Conservation (phyloP, 2,888 invertebrate species). For the Caenorhabditis parvicauda region DNA sequence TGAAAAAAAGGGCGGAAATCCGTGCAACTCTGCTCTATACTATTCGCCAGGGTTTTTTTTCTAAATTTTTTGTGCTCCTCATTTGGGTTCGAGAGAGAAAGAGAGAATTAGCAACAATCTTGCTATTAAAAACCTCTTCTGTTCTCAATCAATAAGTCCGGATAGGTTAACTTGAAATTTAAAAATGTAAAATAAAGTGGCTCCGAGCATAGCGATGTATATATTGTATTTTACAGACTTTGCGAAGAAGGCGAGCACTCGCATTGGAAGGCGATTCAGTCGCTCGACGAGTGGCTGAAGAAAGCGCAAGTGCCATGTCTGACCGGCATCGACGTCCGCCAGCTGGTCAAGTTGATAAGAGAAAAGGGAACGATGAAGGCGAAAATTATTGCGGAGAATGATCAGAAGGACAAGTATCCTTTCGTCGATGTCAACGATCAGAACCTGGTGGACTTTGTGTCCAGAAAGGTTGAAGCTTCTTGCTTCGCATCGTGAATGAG, state of each 20-base stretch:
- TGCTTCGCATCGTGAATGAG: too few species aligned
- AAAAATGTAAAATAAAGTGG: neutral
- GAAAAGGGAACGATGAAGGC: constrained; percentile 82
- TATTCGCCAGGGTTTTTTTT: too few species aligned
- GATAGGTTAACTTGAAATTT: neutral
- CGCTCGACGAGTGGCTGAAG: constrained; percentile 64
- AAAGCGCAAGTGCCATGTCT: constrained; percentile 63
- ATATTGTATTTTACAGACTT: constrained; percentile 27
- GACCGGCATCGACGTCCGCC: constrained; percentile 84
- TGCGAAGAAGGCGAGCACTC: constrained; percentile 59
- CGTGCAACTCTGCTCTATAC: too few species aligned
- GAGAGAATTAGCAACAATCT: too few species aligned
- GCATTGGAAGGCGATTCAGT: constrained; percentile 64
- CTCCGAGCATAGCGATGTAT: too few species aligned
- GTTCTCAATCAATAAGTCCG: too few species aligned
- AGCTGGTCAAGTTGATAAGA: constrained; percentile 85
- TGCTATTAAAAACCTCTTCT: too few species aligned
- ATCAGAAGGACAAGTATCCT: constrained; percentile 58
- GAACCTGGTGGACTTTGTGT: constrained; percentile 89
- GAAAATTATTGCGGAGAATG: constrained; percentile 66
- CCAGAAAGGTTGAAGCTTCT: constrained; percentile 77
- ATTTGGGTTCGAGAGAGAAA: too few species aligned
- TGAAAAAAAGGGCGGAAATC: too few species aligned
- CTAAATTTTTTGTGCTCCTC: too few species aligned
- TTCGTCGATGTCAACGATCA: constrained; percentile 80